Conservation (phyloP, 2,888 invertebrate genomes). For the Perizoma affinitatum region DNA sequence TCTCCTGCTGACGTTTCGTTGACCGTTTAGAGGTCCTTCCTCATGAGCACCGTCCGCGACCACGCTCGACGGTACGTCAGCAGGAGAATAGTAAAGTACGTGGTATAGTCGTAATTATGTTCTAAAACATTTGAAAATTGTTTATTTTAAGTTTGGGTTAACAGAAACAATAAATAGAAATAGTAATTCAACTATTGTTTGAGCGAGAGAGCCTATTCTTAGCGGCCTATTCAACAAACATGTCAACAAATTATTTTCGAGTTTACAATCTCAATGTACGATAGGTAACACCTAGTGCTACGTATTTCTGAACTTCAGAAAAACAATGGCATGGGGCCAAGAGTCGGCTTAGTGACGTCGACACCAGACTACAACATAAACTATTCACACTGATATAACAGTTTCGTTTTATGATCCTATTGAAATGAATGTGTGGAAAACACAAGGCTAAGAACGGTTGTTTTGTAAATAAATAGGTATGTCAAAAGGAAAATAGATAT, state of each 20-base stretch:
- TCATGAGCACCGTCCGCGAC: too few relatives aligned
- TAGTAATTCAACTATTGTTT: too few relatives aligned
- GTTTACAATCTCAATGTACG: constrained; percentile 7
- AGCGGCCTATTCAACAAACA: constrained; percentile 7
- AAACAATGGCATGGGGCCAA: constrained; percentile 54
- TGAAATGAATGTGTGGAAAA: constrained; percentile 22
- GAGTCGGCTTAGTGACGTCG: constrained; percentile 34
- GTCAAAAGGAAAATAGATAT: too few relatives aligned
- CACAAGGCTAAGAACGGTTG: background rate
- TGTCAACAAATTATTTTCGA: constrained; percentile 25
- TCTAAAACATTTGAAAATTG: too few relatives aligned
- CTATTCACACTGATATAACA: constrained; percentile 27
- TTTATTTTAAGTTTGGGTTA: too few relatives aligned
- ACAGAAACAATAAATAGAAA: too few relatives aligned
- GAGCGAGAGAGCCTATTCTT: background rate
- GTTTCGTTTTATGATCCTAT: constrained; percentile 26
- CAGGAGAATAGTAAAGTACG: too few relatives aligned
- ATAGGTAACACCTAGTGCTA: constrained; percentile 20
- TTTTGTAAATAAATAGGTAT: too few relatives aligned
- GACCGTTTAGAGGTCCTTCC: too few relatives aligned
- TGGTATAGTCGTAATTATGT: too few relatives aligned
- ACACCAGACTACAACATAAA: constrained; percentile 23
- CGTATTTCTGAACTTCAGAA: constrained; percentile 39
- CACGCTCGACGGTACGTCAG: too few relatives aligned
- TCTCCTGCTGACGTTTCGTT: too few relatives aligned